Evolutionary conservation across 2,113 vertebrate species (phyloP), one percentile per base, ranked within the genome.

Genomic region (Macaca fascicularis): DNA sequence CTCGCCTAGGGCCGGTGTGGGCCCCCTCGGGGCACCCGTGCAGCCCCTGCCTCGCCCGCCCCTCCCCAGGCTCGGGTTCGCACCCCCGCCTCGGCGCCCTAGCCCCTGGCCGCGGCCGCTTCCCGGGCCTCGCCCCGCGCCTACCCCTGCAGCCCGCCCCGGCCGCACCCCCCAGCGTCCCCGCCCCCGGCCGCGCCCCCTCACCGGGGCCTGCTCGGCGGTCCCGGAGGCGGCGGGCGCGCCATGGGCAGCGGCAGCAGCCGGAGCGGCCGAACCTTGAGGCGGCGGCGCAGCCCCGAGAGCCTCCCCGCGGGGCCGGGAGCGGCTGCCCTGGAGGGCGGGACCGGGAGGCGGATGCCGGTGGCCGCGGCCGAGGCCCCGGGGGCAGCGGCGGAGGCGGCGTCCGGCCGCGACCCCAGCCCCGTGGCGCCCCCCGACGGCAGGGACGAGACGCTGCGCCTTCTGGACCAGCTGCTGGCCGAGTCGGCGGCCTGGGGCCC

Each of bases 231-330:
- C 79, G n/a, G 84, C 48, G n/a, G 59, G 61, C 20, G 78, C 52
- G 91, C 76, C 97, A 99, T 98, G 98, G 98, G 98, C 95, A 98
- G 98, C 96, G 98, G 98, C 86, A 98, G 98, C 91, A 98, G 98
- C 95, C 96, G 97, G 90, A 98, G 98, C 98, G 93, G 98, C 91
- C 88, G 96, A 70, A 93, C 74, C 57, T 89, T 83, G 87, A 87
- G 93, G 96, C 85, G 93, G 67, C 83, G 93, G 70, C 93, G 95
- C 69, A 74, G 91, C 90, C 43, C 94, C 6, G 88, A 90, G 79
- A 87, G 86, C 43, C 86, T 32, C 69, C 93, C 90, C 4, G 75
- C 85, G 16, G 86, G 27, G 76, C 79, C 81, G 22, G 48, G 93
- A 3, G 85, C 40, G 30, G n/a, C 69, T 0, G 72, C 57, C 84